Evolutionary conservation across 2,888 invertebrate genomes (phyloP), one percentile per base, ranked within the genome.

Genomic region (Nudaria mundana): DNA sequence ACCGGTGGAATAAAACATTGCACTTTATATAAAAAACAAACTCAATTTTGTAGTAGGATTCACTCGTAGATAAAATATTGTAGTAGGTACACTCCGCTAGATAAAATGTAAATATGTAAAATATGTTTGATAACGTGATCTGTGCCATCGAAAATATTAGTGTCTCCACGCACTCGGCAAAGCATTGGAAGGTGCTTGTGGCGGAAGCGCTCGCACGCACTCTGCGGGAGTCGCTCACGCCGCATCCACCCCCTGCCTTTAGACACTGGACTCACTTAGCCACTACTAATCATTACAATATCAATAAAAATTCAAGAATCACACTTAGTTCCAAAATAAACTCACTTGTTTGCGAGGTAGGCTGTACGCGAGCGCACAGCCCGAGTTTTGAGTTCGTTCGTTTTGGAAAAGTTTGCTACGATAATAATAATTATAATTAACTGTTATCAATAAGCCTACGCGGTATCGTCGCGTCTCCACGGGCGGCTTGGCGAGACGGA

Each of bases 271-370:
- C 79, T 85, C 84, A 85, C 87, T 85, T 85, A 87, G 83, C 83
- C 78, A 82, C 87, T 87, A 88, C 87, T 83, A 85, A 85, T 86
- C 81, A 82, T 87, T 88, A 89, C 84, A 85, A 88, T 88, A 89
- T 86, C 82, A 89, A 88, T 89, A 87, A 89, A 89, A 89, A 89
- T 88, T 87, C 91, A 92, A 92, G 91, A 92, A 92, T 92, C 92
- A 92, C 92, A 92, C 92, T 91, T 92, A 92, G 91, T 92, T 90
- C 92, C 92, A 92, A 92, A 92, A 92, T 91, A 91, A 92, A 92
- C 92, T 92, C 92, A 92, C 92, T 92, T 92, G 90, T 91, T 87
- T 92, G 92, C 92, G 92, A 92, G 92, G 92, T 91, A 92, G 92
- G 92, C 88, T 88, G 88, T 73, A 87, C 85, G 86, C 87, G 74